phyloP scores from a whole-genome alignment of 1,140 invertebrate species.

The Drosophila truncata region DNA sequence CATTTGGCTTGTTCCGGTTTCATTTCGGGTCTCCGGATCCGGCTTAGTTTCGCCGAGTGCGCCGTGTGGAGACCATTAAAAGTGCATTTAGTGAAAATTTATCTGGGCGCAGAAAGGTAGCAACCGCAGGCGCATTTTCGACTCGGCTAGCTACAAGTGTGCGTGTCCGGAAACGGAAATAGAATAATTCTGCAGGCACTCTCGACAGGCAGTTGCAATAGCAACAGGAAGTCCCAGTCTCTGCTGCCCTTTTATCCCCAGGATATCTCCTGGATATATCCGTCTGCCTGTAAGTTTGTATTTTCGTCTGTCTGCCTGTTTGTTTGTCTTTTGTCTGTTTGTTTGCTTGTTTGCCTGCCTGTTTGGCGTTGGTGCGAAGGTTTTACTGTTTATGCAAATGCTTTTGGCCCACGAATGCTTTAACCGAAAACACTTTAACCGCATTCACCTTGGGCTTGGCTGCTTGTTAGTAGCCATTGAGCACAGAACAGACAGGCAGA shows the following conservation, averaged over 20 bases:
- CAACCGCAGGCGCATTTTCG: conserved; percentile 72
- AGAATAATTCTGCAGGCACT: conserved; percentile 73
- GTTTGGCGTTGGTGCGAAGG: conserved; percentile 50
- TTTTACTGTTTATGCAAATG: conserved; percentile 76
- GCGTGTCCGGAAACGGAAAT: conserved; percentile 79
- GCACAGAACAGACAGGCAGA: conserved; percentile 51
- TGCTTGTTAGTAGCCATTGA: conserved; percentile 81
- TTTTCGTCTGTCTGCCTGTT: conserved; percentile 15
- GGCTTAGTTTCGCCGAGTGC: conserved; percentile 33
- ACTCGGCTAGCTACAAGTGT: conserved; percentile 62
- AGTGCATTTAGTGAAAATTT: conserved; percentile 81
- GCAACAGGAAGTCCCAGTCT: conserved; percentile 33
- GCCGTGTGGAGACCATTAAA: conserved; percentile 68
- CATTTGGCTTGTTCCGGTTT: conserved; percentile 38
- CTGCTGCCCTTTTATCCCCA: conserved; percentile 23
- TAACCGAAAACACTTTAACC: conserved; percentile 82
- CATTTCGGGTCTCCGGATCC: conserved; percentile 4
- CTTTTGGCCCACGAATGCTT: conserved; percentile 67
- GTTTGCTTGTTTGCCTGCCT: conserved; percentile 42
- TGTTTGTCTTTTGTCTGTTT: conserved; percentile 25
- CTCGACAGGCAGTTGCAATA: conserved; percentile 62
- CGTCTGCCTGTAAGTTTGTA: conserved; percentile 13
- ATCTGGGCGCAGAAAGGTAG: conserved; percentile 67
- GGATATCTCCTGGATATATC: conserved; percentile 19
- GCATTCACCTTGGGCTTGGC: conserved; percentile 75